Evolutionary conservation across 2,113 vertebrate genomes (phyloP).

Genomic region (Danionella cerebrum): DNA sequence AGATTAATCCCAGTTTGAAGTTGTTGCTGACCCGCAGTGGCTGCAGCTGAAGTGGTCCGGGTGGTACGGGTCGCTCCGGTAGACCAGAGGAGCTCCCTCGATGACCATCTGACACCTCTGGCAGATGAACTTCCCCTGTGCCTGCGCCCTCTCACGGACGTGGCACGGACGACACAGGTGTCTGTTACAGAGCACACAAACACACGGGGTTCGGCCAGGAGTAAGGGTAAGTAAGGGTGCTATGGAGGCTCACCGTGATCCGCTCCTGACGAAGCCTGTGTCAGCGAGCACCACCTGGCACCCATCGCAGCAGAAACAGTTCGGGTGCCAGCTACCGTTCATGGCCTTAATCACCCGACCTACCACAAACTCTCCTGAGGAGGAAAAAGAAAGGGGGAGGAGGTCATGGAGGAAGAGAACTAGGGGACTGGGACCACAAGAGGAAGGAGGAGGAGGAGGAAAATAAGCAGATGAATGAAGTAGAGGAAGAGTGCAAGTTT

Average conservation of each 20-base stretch:
- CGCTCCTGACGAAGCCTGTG: slow-evolving; percentile 96
- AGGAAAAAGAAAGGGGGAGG: too few species aligned
- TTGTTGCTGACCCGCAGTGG: slow-evolving; percentile 84
- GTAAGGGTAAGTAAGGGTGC: too few species aligned
- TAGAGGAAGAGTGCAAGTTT: too few species aligned
- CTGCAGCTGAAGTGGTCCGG: slow-evolving; percentile 98
- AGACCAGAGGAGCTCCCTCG: slow-evolving; percentile 89
- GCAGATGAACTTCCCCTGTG: slow-evolving; percentile 94
- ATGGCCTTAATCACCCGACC: slow-evolving; percentile 98
- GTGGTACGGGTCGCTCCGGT: slow-evolving; percentile 96
- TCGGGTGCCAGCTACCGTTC: slow-evolving; percentile 98
- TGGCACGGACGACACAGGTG: slow-evolving; percentile 95
- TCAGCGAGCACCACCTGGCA: slow-evolving; percentile 87
- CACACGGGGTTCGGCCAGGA: too few species aligned
- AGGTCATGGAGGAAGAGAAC: too few species aligned
- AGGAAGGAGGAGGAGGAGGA: too few species aligned
- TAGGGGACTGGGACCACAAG: too few species aligned
- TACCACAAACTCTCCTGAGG: slow-evolving; percentile 96
- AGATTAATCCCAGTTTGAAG: too few species aligned
- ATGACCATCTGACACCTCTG: slow-evolving; percentile 97
- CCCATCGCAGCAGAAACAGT: slow-evolving; percentile 94
- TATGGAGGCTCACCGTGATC: slow-evolving; percentile 75
- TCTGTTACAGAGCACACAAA: slow-evolving; percentile 50
- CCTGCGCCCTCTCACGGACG: slow-evolving; percentile 88
- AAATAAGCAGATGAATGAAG: too few species aligned